Conservation (phyloP, 2,113 vertebrate species). For the Taurulus bubalis region DNA sequence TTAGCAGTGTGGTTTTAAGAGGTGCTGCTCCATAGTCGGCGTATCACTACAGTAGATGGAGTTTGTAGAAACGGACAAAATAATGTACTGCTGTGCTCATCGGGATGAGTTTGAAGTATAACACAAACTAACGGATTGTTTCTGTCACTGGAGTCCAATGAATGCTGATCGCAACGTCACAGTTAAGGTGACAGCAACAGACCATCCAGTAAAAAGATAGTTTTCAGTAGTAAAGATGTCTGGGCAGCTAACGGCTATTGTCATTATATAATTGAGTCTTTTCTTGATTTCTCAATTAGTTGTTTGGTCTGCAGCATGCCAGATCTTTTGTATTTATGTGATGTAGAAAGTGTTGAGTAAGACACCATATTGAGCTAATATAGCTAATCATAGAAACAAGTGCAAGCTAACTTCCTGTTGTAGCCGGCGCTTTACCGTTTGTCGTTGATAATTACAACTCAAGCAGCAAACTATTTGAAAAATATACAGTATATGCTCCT, state of each 20-base stretch:
- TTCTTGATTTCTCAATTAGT: background rate
- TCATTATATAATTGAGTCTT: no score
- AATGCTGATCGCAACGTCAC: background rate
- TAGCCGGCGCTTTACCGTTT: background rate
- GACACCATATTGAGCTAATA: no score
- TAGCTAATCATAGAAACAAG: no score
- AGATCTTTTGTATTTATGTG: background rate
- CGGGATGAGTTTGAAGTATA: background rate
- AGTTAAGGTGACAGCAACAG: background rate
- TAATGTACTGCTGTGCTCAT: background rate
- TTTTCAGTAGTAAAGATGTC: background rate
- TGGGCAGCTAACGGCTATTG: background rate
- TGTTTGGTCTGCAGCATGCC: background rate
- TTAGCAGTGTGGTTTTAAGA: background rate
- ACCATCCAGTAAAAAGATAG: background rate
- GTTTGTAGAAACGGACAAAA: background rate
- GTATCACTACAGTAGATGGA: background rate
- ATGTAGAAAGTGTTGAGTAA: no score
- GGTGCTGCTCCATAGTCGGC: background rate
- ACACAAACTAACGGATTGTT: no score
- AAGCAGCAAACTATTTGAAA: background rate
- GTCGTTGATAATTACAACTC: background rate
- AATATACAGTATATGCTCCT: background rate
- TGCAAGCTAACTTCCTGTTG: no score
- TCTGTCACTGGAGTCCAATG: no score